Evolutionary conservation across 1,140 invertebrate genomes (phyloP).

Genomic region (Cotesia chilonis): DNA sequence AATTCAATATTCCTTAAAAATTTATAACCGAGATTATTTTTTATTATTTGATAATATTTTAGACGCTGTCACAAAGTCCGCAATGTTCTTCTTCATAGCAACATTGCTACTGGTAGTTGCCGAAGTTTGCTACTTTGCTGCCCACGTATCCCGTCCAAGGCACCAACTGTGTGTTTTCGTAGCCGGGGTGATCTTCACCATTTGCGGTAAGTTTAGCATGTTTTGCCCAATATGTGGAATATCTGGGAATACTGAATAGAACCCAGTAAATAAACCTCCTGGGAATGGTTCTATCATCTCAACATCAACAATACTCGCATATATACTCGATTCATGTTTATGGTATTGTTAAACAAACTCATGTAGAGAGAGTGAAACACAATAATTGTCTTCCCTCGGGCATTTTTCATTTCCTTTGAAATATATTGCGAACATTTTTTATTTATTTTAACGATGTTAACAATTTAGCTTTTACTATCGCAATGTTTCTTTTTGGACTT

Average conservation of each 20-base stretch:
- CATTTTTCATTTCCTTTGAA: too few relatives aligned
- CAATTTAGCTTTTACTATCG: too few relatives aligned
- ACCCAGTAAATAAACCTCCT: background rate
- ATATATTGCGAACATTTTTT: background rate
- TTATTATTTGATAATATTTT: conserved; percentile 48
- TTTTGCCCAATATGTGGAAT: background rate
- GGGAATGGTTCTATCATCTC: background rate
- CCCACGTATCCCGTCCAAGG: conserved; percentile 65
- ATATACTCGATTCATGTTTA: too few relatives aligned
- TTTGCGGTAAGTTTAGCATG: conserved; percentile 66
- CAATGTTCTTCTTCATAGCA: conserved; percentile 72
- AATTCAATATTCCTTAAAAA: conserved; percentile 39
- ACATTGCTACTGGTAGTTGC: conserved; percentile 71
- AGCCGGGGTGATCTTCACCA: conserved; percentile 74
- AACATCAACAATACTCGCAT: background rate
- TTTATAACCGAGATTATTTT: conserved; percentile 21
- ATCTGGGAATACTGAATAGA: background rate
- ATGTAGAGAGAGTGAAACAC: too few relatives aligned
- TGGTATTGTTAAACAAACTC: too few relatives aligned
- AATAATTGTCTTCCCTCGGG: too few relatives aligned
- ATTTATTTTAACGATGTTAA: background rate
- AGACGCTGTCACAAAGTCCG: conserved; percentile 77
- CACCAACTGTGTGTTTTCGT: conserved; percentile 72
- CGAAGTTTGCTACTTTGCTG: conserved; percentile 72
- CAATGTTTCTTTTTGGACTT: too few relatives aligned